Conservation (phyloP, 2,797 vertebrate genomes). For the Clarias fuscus region DNA sequence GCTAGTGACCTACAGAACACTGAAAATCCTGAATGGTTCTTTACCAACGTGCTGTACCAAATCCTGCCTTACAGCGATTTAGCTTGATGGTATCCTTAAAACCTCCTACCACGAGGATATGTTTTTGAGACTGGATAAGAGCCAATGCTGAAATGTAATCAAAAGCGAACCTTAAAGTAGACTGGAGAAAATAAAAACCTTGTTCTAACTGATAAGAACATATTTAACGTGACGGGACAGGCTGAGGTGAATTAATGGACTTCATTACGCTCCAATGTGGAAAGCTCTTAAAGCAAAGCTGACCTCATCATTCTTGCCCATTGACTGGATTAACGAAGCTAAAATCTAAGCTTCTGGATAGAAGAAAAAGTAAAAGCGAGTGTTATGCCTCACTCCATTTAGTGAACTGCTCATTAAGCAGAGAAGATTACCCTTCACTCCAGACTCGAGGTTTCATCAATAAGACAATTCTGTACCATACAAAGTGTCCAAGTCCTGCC, state of each 20-base stretch:
- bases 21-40: neutral
- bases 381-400: neutral
- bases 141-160: neutral
- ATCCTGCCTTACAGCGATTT: neutral
- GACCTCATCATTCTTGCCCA: constrained; percentile 69
- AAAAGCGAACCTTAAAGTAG: neutral
- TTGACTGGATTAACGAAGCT: constrained; percentile 60
- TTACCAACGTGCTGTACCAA: neutral
- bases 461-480: neutral
- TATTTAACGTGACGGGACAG: constrained; percentile 73
- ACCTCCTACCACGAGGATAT: neutral
- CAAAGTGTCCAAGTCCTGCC: neutral
- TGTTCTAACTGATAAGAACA: constrained; percentile 69
- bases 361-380: constrained; percentile 23
- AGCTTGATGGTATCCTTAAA: too few species aligned
- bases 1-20: too few species aligned
- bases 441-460: constrained; percentile 33
- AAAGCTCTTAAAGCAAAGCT: constrained; percentile 65
- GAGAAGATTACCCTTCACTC: constrained; percentile 58
- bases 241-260: constrained; percentile 74
- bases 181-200: constrained; percentile 5
- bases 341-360: constrained; percentile 48
- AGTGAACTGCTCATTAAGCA: constrained; percentile 22
- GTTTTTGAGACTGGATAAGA: neutral
- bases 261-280: constrained; percentile 73